Evolutionary conservation across 2,113 vertebrate genomes (phyloP).

Genomic region (Chionodraco myersi): DNA sequence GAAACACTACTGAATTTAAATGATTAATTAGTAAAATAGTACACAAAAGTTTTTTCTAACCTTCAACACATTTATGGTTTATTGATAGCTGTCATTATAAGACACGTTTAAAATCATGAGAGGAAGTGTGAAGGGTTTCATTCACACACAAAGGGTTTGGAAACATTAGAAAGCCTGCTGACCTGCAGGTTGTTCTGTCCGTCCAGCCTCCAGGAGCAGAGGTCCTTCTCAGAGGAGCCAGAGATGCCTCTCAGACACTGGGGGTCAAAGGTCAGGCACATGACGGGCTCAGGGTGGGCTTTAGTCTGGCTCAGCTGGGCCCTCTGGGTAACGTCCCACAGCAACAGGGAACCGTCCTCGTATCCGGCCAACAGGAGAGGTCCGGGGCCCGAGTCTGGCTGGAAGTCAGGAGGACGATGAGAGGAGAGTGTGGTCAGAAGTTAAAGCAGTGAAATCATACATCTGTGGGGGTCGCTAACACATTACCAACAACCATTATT

Average conservation of each 20-base stretch:
- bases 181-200: slow-evolving; percentile 92
- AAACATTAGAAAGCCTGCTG: slow-evolving; percentile 72
- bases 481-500: no score
- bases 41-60: no score
- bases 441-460: no score
- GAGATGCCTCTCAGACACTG: slow-evolving; percentile 88
- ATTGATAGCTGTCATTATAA: background rate
- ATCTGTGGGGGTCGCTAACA: no score
- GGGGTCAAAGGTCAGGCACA: slow-evolving; percentile 94
- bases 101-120: background rate
- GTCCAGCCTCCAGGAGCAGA: slow-evolving; percentile 90
- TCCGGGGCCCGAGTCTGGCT: slow-evolving; percentile 81
- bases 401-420: slow-evolving; percentile 46
- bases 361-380: slow-evolving; percentile 92
- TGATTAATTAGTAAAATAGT: no score
- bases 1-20: background rate
- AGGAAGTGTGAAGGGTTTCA: background rate
- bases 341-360: slow-evolving; percentile 92
- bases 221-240: slow-evolving; percentile 90
- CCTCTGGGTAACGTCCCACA: slow-evolving; percentile 90
- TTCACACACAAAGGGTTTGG: background rate
- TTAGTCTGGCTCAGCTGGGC: slow-evolving; percentile 82
- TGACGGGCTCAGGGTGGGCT: slow-evolving; percentile 91
- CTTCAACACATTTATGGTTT: no score
- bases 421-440: background rate